Evolutionary conservation across 2,113 vertebrate species (phyloP).

Genomic region (Brachypodius melanocephalos): DNA sequence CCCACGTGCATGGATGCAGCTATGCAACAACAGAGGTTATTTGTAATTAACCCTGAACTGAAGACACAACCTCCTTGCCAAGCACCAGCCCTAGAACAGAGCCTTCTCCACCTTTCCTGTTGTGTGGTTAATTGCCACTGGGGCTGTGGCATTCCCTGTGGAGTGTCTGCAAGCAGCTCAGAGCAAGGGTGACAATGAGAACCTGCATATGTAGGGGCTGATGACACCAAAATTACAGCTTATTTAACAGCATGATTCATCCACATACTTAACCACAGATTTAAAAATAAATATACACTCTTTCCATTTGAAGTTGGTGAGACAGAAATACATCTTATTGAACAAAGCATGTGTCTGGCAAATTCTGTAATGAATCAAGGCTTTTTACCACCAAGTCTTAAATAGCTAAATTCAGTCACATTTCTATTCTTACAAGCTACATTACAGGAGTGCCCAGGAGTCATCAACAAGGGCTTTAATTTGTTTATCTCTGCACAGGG

Average conservation of each 20-base stretch:
- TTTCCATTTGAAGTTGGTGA: not conserved
- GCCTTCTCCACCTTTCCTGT: not conserved
- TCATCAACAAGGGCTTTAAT: not conserved
- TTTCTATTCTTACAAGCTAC: not conserved
- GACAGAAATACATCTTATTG: not conserved
- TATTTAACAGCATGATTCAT: not conserved
- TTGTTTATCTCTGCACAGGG: not conserved
- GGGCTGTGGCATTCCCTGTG: fast-evolving
- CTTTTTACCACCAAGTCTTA: not conserved
- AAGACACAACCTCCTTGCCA: not conserved
- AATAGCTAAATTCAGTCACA: not conserved
- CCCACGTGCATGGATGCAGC: not conserved
- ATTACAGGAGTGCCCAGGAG: not conserved
- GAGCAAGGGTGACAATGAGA: not conserved
- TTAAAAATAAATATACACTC: not conserved
- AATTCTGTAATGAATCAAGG: not conserved
- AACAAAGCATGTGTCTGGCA: not conserved
- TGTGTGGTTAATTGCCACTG: not conserved
- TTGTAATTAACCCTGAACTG: not conserved
- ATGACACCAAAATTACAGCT: not conserved
- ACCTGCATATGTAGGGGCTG: not conserved
- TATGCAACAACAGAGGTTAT: not conserved
- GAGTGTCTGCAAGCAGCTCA: not conserved
- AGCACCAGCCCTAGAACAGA: not conserved
- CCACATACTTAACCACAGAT: not conserved